A percentile compares a stretch with the other conserved stretches of the same genome.
These are phyloP conservation scores for Mycogona germanica DNA, from an alignment of 2,888 invertebrate species.

Conservation along the genomic window DNA sequence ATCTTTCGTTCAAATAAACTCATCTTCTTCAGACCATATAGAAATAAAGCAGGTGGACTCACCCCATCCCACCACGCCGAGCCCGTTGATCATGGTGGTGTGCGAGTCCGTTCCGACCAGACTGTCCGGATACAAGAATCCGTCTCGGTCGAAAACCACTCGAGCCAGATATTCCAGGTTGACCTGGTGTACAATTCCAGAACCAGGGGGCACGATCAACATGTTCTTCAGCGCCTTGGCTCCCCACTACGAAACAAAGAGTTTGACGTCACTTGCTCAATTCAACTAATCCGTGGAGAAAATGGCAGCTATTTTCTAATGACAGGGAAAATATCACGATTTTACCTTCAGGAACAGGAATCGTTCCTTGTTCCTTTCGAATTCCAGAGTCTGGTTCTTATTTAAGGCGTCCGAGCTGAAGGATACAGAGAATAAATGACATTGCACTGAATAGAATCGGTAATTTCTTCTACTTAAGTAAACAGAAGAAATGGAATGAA, in stretches of 20 bases:
- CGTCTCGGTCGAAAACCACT: conserved; percentile 59
- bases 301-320: not conserved
- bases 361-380: conserved; percentile 86
- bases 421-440: no score
- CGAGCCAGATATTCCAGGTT: conserved; percentile 88
- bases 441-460: no score
- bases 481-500: no score
- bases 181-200: conserved; percentile 97
- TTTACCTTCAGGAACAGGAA: conserved; percentile 87
- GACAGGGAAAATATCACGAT: not conserved
- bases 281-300: not conserved
- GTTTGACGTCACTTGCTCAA: not conserved
- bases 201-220: conserved; percentile 95
- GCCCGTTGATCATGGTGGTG: conserved; percentile 97
- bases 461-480: no score
- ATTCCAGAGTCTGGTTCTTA: conserved; percentile 90
- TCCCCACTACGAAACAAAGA: conserved; percentile 63
- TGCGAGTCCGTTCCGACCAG: conserved; percentile 98
- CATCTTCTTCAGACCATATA: no score
- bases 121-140: conserved; percentile 69
- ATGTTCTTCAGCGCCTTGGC: conserved; percentile 90
- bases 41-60: conserved; percentile 30
- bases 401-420: conserved; percentile 69
- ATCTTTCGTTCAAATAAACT: not conserved
- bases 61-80: conserved; percentile 95